Evolutionary conservation across 1,140 invertebrate genomes (phyloP).

Genomic region (Drosophila melanica): DNA sequence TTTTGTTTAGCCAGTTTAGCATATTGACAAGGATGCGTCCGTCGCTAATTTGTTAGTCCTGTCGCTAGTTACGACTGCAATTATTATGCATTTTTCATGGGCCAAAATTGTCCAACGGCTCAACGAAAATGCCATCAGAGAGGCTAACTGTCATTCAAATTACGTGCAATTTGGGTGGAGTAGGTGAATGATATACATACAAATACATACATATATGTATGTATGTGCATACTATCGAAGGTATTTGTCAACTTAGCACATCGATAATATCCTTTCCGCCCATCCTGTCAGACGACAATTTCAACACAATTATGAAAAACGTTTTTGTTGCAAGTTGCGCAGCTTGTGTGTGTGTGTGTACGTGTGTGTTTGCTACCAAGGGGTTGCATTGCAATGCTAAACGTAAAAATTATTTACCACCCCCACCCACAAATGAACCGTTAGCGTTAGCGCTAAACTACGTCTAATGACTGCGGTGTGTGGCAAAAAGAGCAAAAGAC

Average conservation of each 20-base stretch:
- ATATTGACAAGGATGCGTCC: slow-evolving; percentile 8
- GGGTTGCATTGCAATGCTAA: slow-evolving; percentile 22
- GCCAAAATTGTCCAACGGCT: slow-evolving; percentile 58
- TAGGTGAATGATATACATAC: too few relatives aligned
- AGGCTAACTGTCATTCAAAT: slow-evolving; percentile 11
- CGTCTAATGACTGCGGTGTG: slow-evolving; percentile 34
- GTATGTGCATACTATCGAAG: not conserved
- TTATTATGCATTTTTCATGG: slow-evolving; percentile 78
- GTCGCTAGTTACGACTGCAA: slow-evolving; percentile 29
- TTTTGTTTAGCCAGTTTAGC: slow-evolving; percentile 37
- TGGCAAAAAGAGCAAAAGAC: slow-evolving; percentile 15
- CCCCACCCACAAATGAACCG: too few relatives aligned
- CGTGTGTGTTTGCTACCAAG: not conserved
- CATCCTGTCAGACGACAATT: slow-evolving; percentile 46
- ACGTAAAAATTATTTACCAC: not conserved
- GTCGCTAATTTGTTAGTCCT: not conserved
- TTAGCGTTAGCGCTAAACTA: too few relatives aligned
- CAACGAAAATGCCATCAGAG: slow-evolving; percentile 30
- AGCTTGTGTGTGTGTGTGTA: not conserved
- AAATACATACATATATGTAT: too few relatives aligned
- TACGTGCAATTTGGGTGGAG: slow-evolving; percentile 30
- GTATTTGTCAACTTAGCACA: slow-evolving; percentile 80
- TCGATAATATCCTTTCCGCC: slow-evolving; percentile 53
- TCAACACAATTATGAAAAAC: slow-evolving; percentile 74
- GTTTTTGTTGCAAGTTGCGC: slow-evolving; percentile 26